A percentile compares a stretch with the other conserved stretches of the same genome.
Evolutionary conservation across 2,888 invertebrate species (phyloP).

Genomic region (Acanthosepion esculentum): DNA sequence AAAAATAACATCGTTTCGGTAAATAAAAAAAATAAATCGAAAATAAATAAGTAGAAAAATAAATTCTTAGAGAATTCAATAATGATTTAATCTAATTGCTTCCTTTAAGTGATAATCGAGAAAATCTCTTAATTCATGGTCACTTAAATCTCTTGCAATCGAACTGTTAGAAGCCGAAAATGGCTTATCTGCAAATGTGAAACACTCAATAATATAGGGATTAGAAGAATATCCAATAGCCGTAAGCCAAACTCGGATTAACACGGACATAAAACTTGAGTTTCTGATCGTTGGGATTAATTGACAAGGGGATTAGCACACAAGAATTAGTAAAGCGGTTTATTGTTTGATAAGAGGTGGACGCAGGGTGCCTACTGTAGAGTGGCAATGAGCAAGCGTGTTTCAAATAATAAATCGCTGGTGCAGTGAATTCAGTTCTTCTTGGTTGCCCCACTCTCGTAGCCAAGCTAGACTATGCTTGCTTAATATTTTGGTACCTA

Average conservation of each 20-base stretch:
- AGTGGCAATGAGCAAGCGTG: no score
- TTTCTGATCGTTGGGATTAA: not conserved
- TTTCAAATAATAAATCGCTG: no score
- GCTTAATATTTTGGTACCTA: no score
- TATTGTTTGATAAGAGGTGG: not conserved
- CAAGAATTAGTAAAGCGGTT: not conserved
- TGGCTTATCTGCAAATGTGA: not conserved
- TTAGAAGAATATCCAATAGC: not conserved
- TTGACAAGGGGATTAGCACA: not conserved
- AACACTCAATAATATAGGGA: constrained; percentile 12
- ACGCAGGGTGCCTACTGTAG: not conserved
- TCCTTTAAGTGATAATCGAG: not conserved
- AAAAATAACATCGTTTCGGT: no score
- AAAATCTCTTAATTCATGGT: not conserved
- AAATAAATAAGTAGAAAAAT: no score
- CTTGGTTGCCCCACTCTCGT: no score
- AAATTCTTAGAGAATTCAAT: not conserved
- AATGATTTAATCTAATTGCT: constrained; percentile 18
- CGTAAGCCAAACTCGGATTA: not conserved
- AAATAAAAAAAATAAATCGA: not conserved
- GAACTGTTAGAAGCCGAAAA: constrained; percentile 1
- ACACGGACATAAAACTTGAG: not conserved
- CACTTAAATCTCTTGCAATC: not conserved
- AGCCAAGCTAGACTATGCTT: no score
- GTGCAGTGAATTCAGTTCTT: no score